Evolutionary conservation across 1,140 invertebrate species (phyloP).

Genomic region (Leptoteleia sp.): DNA sequence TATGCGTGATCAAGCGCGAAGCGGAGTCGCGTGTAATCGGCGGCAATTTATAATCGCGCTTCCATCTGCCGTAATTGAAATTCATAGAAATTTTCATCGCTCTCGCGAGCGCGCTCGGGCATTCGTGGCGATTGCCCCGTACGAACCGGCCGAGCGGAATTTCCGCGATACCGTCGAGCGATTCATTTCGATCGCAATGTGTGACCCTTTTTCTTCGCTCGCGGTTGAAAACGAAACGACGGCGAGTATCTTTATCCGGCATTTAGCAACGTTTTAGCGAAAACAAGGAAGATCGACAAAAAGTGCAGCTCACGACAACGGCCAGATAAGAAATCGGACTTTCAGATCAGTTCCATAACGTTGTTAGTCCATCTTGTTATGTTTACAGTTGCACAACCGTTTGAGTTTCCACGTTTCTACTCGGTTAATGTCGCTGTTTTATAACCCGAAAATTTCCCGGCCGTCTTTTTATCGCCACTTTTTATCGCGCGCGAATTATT

Average conservation of each 20-base stretch:
- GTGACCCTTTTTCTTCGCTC: too few relatives aligned
- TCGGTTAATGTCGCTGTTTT: conserved; percentile 31
- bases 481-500: conserved; percentile 5
- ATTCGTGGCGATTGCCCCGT: too few relatives aligned
- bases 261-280: conserved; percentile 24
- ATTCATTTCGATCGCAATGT: too few relatives aligned
- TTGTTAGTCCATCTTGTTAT: conserved; percentile 39
- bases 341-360: conserved; percentile 45
- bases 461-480: neutral
- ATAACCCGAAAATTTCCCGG: conserved; percentile 11
- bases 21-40: conserved; percentile 20
- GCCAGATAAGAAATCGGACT: conserved; percentile 48
- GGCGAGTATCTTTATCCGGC: conserved; percentile 15
- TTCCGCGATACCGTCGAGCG: too few relatives aligned
- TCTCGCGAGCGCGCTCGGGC: neutral
- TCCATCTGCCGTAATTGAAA: conserved; percentile 28
- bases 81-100: conserved; percentile 9
- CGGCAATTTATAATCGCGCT: conserved; percentile 28
- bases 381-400: conserved; percentile 22
- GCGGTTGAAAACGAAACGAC: neutral
- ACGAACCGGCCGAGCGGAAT: too few relatives aligned
- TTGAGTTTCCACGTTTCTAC: conserved; percentile 35
- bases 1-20: conserved; percentile 40
- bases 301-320: conserved; percentile 24
- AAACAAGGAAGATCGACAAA: conserved; percentile 45